These are phyloP conservation scores for Chaetodon auriga DNA, from an alignment of 2,113 vertebrate species.

Conservation along the genomic window DNA sequence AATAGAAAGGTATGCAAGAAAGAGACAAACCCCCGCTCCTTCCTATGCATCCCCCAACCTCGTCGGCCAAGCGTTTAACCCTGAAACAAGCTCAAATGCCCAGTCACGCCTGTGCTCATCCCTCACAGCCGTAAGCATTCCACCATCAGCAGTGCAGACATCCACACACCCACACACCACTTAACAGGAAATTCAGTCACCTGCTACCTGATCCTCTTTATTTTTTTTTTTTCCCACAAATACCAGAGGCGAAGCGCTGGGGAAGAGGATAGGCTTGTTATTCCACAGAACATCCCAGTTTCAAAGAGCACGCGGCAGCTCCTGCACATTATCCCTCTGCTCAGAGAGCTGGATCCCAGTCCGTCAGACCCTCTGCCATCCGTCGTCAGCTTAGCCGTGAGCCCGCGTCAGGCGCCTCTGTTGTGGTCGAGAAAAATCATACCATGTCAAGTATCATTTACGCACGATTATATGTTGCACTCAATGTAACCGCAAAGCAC, in stretches of 20 bases:
- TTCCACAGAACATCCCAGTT: constrained; percentile 13
- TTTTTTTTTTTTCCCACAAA: neutral
- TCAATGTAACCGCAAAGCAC: constrained; percentile 29
- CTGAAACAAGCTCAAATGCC: constrained; percentile 39
- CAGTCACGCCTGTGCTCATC: constrained; percentile 22
- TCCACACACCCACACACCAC: constrained; percentile 46
- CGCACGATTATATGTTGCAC: constrained; percentile 51
- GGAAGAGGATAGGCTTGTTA: constrained; percentile 31
- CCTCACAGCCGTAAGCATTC: constrained; percentile 29
- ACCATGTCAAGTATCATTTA: constrained; percentile 63
- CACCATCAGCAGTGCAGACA: constrained; percentile 40
- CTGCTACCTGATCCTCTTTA: constrained; percentile 50
- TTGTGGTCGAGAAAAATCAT: constrained; percentile 57
- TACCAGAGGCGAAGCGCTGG: neutral
- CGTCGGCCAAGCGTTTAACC: constrained; percentile 38
- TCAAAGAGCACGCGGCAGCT: constrained; percentile 7
- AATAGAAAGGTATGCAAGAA: constrained; percentile 15
- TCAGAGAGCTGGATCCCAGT: neutral
- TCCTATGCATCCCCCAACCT: neutral
- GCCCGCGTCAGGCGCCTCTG: constrained; percentile 7
- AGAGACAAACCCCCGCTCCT: neutral
- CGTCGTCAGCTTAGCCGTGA: neutral
- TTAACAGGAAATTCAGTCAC: constrained; percentile 57
- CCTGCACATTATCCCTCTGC: neutral
- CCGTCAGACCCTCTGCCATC: neutral